These are phyloP conservation scores for Disparrhopalites patrizii DNA, from an alignment of 2,888 invertebrate genomes.

Conservation along the genomic window DNA sequence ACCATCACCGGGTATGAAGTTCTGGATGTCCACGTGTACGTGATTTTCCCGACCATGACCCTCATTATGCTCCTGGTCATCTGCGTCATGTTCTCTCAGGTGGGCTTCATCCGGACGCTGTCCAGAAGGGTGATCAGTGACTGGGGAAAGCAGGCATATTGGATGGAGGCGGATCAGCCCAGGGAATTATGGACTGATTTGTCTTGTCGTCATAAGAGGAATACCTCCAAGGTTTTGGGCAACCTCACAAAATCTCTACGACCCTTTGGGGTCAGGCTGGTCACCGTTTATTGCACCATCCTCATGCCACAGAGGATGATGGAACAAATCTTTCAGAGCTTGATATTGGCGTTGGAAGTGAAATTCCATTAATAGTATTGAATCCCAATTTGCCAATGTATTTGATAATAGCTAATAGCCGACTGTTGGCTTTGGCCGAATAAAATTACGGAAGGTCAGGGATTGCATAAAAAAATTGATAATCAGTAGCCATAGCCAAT, in stretches of 20 bases:
- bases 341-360: not conserved
- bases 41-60: not conserved
- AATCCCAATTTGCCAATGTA: not conserved
- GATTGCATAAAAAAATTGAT: no score
- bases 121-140: not conserved
- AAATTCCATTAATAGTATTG: not conserved
- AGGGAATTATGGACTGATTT: not conserved
- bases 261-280: not conserved
- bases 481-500: no score
- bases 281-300: conserved; percentile 6
- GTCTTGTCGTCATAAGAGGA: no score
- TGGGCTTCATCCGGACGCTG: not conserved
- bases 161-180: not conserved
- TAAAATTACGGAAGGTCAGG: no score
- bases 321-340: conserved; percentile 8
- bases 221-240: not conserved
- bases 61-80: not conserved
- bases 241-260: not conserved
- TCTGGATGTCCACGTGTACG: not conserved
- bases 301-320: conserved; percentile 17
- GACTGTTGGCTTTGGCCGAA: no score
- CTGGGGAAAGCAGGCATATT: not conserved
- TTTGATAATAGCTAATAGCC: no score
- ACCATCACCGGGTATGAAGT: not conserved
- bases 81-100: conserved; percentile 10